These are phyloP conservation scores for Lithophane leautieri DNA, from an alignment of 2,888 invertebrate genomes.

Conservation along the genomic window DNA sequence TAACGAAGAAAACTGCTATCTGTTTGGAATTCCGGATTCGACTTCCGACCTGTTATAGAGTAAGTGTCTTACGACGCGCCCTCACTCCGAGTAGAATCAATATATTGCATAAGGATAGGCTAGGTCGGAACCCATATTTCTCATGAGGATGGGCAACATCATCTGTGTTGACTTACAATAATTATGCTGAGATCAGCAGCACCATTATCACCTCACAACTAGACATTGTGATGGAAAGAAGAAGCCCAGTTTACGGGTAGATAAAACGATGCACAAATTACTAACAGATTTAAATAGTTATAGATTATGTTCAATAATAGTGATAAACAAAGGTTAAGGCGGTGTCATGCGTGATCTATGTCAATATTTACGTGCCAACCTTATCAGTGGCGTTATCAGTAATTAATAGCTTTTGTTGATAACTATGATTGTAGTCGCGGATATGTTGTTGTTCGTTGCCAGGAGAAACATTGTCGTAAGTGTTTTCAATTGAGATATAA, in stretches of 20 bases:
- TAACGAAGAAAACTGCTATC: background rate
- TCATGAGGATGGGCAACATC: background rate
- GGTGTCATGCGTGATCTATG: constrained; percentile 84
- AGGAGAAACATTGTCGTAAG: constrained; percentile 69
- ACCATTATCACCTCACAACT: no score
- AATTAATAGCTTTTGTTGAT: constrained; percentile 75
- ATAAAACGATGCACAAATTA: constrained; percentile 30
- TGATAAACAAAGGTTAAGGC: constrained; percentile 85
- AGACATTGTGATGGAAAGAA: background rate
- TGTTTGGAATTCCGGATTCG: background rate
- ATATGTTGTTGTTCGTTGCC: constrained; percentile 72
- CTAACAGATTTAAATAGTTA: constrained; percentile 57
- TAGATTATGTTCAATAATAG: constrained; percentile 83
- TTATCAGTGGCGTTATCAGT: constrained; percentile 68
- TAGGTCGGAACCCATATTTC: background rate
- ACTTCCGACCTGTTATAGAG: background rate
- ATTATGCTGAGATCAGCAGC: background rate
- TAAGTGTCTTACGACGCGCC: constrained; percentile 9
- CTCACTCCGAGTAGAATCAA: constrained; percentile 22
- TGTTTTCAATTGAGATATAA: constrained; percentile 34
- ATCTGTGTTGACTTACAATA: background rate
- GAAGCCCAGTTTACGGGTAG: background rate
- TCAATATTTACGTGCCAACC: constrained; percentile 86
- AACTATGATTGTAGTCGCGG: constrained; percentile 76
- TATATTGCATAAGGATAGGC: constrained; percentile 1